Percentiles rank a stretch among this genome's conserved stretches.
phyloP scores from a whole-genome alignment of 1,140 invertebrate genomes.

The Onthophagus taurus region DNA sequence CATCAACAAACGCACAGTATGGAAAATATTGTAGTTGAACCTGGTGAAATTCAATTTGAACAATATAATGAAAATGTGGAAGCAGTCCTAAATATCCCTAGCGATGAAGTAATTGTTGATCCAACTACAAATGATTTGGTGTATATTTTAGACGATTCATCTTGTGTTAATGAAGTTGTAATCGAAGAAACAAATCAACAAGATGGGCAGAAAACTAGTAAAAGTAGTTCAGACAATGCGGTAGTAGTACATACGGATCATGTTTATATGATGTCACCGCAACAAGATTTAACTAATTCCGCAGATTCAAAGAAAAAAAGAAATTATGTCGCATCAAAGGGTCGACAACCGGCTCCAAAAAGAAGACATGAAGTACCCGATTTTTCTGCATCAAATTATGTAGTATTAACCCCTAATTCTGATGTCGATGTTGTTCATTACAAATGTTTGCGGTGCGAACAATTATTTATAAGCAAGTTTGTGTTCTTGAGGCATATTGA shows the following conservation, averaged over 20 bases:
- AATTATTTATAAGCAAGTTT: conserved; percentile 35
- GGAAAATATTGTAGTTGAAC: conserved; percentile 11
- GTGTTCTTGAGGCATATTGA: conserved; percentile 34
- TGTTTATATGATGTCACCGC: conserved; percentile 29
- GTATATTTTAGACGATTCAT: conserved; percentile 30
- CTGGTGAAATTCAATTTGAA: conserved; percentile 12
- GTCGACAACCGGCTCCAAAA: conserved; percentile 13
- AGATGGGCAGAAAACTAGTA: conserved; percentile 6
- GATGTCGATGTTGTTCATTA: conserved; percentile 31
- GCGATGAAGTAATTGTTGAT: conserved; percentile 15
- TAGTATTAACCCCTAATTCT: conserved; percentile 26
- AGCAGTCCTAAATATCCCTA: conserved; percentile 21
- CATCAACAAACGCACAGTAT: conserved; percentile 29
- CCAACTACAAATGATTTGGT: conserved; percentile 27
- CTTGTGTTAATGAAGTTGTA: conserved; percentile 31
- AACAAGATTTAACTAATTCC: conserved; percentile 4
- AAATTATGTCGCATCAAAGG: neutral
- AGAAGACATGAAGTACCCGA: conserved; percentile 32
- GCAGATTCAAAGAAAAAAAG: conserved; percentile 15
- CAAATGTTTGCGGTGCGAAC: conserved; percentile 34
- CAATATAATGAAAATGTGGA: conserved; percentile 16
- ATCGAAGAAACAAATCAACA: conserved; percentile 24
- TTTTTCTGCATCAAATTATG: conserved; percentile 32
- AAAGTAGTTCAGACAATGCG: conserved; percentile 16
- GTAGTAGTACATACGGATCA: conserved; percentile 31